Conservation (phyloP, 2,888 invertebrate genomes). For the Torymus texanus region DNA sequence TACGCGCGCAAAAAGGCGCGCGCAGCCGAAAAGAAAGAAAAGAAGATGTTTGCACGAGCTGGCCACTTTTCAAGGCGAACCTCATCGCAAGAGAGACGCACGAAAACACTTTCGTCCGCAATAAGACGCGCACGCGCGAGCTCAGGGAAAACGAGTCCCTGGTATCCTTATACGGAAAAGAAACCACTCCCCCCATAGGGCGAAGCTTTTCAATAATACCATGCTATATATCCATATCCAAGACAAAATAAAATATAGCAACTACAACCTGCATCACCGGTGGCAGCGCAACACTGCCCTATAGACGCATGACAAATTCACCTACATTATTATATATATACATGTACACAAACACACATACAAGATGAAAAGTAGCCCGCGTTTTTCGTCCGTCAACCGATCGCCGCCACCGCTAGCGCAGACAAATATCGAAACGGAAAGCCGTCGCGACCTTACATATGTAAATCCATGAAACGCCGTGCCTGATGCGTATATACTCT, state of each 20-base stretch:
- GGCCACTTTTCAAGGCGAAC: slow-evolving; percentile 29
- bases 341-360: background rate
- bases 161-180: slow-evolving; percentile 25
- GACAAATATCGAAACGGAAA: slow-evolving; percentile 38
- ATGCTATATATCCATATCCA: too few species aligned
- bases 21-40: background rate
- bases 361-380: slow-evolving; percentile 37
- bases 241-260: too few species aligned
- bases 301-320: slow-evolving; percentile 37
- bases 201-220: background rate
- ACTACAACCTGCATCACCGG: too few species aligned
- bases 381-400: slow-evolving; percentile 8
- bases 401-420: background rate
- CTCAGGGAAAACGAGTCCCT: slow-evolving; percentile 1
- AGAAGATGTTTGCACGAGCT: background rate
- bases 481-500: background rate
- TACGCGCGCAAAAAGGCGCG: background rate
- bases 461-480: slow-evolving; percentile 34
- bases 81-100: background rate
- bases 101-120: slow-evolving; percentile 20
- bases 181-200: background rate
- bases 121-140: background rate
- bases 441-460: slow-evolving; percentile 6
- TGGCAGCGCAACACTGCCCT: background rate
- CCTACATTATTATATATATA: background rate